Percentiles rank a stretch among this genome's conserved stretches.
Evolutionary conservation across 2,888 invertebrate species (phyloP).

Genomic region (Sinelater perroti): DNA sequence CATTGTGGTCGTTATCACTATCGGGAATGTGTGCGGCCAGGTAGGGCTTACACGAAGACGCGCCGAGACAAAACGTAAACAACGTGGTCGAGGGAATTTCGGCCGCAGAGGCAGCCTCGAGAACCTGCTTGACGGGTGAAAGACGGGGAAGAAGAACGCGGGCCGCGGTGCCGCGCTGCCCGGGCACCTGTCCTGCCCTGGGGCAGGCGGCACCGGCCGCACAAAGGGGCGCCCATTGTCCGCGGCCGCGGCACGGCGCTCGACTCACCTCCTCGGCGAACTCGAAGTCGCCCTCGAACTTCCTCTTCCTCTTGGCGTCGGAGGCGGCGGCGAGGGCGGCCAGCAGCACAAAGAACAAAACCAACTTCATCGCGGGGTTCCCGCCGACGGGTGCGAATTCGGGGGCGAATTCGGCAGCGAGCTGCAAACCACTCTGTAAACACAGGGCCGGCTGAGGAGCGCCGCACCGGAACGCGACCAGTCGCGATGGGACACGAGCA

Average conservation of each 20-base stretch:
- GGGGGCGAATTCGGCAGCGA: too few relatives aligned
- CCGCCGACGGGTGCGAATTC: too few relatives aligned
- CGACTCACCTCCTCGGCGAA: conserved; percentile 78
- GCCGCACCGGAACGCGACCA: conserved; percentile 48
- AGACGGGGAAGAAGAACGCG: conserved; percentile 40
- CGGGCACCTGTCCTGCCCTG: conserved; percentile 41
- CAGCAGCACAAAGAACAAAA: conserved; percentile 59
- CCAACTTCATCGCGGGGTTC: conserved; percentile 61
- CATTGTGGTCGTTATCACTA: not conserved
- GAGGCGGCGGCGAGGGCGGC: conserved; percentile 57
- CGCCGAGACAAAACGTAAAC: conserved; percentile 31
- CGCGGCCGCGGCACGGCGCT: conserved; percentile 18
- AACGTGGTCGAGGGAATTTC: conserved; percentile 34
- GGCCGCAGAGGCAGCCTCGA: conserved; percentile 39
- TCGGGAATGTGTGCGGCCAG: too few relatives aligned
- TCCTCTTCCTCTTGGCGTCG: conserved; percentile 71
- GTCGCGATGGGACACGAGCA: conserved; percentile 52
- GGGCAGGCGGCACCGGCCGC: conserved; percentile 32
- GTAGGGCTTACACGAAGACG: not conserved
- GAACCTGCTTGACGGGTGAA: conserved; percentile 52
- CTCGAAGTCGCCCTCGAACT: conserved; percentile 81
- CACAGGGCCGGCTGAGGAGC: conserved; percentile 39
- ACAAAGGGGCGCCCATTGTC: conserved; percentile 29
- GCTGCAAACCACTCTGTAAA: conserved; percentile 32
- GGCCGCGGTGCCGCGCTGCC: conserved; percentile 28